A percentile compares a stretch with the other conserved stretches of the same genome.
Evolutionary conservation across 1,140 invertebrate species (phyloP).

Genomic region (Diorhabda carinulata): DNA sequence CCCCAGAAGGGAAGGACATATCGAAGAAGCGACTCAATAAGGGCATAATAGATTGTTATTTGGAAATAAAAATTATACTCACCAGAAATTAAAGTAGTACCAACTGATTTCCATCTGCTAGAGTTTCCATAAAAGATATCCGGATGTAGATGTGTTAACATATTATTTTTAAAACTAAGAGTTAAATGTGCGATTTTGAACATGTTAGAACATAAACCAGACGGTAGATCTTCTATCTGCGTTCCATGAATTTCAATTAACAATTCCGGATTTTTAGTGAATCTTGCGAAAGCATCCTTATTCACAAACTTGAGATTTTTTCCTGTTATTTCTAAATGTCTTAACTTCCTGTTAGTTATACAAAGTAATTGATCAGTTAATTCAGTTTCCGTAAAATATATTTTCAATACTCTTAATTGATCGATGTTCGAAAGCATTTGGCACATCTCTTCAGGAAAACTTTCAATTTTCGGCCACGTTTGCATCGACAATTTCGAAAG

Average conservation of each 20-base stretch:
- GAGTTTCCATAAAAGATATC: slow-evolving; percentile 80
- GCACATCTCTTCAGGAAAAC: slow-evolving; percentile 59
- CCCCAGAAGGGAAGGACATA: too few species aligned
- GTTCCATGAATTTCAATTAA: slow-evolving; percentile 72
- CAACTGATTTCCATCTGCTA: slow-evolving; percentile 77
- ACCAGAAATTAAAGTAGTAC: slow-evolving; percentile 75
- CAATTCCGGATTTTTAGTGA: slow-evolving; percentile 62
- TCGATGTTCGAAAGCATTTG: slow-evolving; percentile 54
- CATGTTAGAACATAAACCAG: slow-evolving; percentile 71
- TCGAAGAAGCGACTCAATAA: too few species aligned
- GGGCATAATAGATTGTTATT: too few species aligned
- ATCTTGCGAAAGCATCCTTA: slow-evolving; percentile 66
- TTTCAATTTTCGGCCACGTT: slow-evolving; percentile 61
- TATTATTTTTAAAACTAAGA: slow-evolving; percentile 76
- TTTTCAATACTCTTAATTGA: slow-evolving; percentile 51
- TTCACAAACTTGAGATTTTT: slow-evolving; percentile 63
- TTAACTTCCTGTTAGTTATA: slow-evolving; percentile 70
- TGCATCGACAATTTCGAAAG: slow-evolving; percentile 60
- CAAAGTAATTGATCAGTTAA: slow-evolving; percentile 69
- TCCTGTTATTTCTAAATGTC: slow-evolving; percentile 77
- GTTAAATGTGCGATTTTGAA: slow-evolving; percentile 74
- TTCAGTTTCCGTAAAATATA: slow-evolving; percentile 64
- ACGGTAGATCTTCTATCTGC: slow-evolving; percentile 68
- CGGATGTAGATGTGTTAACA: slow-evolving; percentile 72
- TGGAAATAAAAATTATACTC: background rate